Conservation (phyloP, 2,113 vertebrate genomes). For the Mandrillus leucophaeus region DNA sequence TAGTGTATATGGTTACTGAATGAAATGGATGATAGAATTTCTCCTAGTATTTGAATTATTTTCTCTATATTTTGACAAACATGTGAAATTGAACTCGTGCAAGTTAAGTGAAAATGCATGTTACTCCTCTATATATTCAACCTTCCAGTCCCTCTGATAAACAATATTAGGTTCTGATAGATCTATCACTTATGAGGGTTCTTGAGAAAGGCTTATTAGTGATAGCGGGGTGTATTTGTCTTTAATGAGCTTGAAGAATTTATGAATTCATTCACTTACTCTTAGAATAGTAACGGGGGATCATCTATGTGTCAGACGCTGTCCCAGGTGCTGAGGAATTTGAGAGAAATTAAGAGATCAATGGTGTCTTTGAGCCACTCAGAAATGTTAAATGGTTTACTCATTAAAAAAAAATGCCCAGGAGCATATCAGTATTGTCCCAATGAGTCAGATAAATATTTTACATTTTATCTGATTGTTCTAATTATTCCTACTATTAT, state of each 20-base stretch:
- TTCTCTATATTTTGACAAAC: neutral
- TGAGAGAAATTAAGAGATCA: neutral
- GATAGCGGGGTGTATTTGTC: neutral
- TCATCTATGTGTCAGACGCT: neutral
- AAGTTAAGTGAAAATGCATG: neutral
- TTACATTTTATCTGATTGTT: neutral
- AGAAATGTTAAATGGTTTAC: neutral
- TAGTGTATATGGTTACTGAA: neutral
- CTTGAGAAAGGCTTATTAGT: neutral
- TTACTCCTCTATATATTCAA: neutral
- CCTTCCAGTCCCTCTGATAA: neutral
- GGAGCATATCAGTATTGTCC: neutral
- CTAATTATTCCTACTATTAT: neutral
- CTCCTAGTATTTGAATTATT: neutral
- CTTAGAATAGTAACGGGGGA: neutral
- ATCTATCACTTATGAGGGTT: neutral
- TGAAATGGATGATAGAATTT: neutral
- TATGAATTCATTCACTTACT: neutral
- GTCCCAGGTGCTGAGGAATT: slow-evolving; percentile 19
- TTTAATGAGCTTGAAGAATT: neutral
- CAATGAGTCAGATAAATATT: neutral
- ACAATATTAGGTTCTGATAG: neutral
- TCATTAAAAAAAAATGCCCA: neutral
- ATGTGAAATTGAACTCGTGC: neutral
- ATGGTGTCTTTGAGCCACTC: neutral